A percentile compares a stretch with the other conserved stretches of the same genome.
Conservation (phyloP, 2,113 vertebrate species). For the Aythya baeri region DNA sequence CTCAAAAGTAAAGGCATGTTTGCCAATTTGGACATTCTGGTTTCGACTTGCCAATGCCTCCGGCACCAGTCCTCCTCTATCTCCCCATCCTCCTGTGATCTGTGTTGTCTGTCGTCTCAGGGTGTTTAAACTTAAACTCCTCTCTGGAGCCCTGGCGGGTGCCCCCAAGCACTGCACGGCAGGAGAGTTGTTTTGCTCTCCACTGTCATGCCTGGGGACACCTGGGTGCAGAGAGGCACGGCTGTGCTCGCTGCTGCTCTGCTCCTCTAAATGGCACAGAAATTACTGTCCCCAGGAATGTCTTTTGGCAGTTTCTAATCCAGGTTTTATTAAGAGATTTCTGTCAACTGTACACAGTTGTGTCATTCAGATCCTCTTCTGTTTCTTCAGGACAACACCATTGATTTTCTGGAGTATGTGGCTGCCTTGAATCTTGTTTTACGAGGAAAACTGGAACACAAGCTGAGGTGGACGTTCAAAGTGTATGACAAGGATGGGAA, state of each 20-base stretch:
- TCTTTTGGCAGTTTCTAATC: rapidly evolving
- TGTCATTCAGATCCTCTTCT: neutral
- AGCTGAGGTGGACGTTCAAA: conserved; percentile 96
- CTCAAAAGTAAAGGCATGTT: neutral
- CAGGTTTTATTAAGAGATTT: neutral
- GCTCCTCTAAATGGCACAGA: rapidly evolving
- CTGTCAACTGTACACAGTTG: rapidly evolving
- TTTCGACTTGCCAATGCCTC: neutral
- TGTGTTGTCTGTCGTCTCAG: too few relatives aligned
- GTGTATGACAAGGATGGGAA: conserved; percentile 96
- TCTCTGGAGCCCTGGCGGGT: neutral
- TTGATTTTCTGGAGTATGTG: conserved; percentile 95
- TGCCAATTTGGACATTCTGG: neutral
- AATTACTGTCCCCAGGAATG: rapidly evolving
- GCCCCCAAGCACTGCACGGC: neutral
- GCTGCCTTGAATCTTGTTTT: conserved; percentile 94
- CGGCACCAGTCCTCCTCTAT: neutral
- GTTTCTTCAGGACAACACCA: conserved; percentile 89
- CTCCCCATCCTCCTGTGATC: neutral
- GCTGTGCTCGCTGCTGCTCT: neutral
- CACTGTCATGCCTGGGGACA: neutral
- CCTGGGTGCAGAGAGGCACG: neutral
- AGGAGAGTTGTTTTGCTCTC: neutral
- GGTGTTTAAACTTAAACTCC: neutral
- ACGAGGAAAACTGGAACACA: conserved; percentile 93